Evolutionary conservation across 1,140 invertebrate genomes (phyloP).

Genomic region (Drosophila sechellia): DNA sequence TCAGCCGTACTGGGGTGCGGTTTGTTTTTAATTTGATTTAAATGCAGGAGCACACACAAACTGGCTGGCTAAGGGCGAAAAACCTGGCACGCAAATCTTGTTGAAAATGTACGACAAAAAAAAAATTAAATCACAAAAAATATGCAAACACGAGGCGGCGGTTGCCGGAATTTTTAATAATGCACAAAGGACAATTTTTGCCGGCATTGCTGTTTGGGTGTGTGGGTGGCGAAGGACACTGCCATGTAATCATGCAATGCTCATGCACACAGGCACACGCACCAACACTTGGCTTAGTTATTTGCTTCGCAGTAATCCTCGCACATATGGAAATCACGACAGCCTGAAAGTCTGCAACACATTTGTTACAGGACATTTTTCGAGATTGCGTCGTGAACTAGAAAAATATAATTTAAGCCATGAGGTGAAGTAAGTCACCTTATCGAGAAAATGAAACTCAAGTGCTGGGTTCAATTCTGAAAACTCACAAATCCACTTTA

Average conservation of each 20-base stretch:
- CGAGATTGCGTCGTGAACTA: conserved; percentile 22
- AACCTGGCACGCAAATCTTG: conserved; percentile 37
- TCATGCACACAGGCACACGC: conserved; percentile 31
- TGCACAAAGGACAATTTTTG: conserved; percentile 62
- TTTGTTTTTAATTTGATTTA: conserved; percentile 71
- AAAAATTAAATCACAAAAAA: conserved; percentile 63
- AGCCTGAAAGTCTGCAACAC: conserved; percentile 43
- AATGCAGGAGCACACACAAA: conserved; percentile 49
- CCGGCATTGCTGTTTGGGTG: conserved; percentile 3
- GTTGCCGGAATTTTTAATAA: conserved; percentile 66
- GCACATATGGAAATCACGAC: conserved; percentile 29
- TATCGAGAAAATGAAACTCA: conserved; percentile 21
- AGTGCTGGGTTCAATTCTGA: conserved; percentile 2
- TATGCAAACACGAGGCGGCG: conserved; percentile 41
- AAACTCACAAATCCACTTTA: not conserved
- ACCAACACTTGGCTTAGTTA: conserved; percentile 8
- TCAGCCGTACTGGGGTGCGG: conserved; percentile 19
- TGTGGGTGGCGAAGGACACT: conserved; percentile 1
- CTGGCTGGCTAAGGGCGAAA: not conserved
- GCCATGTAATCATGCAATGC: conserved; percentile 52
- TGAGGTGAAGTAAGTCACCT: not conserved
- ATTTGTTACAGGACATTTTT: conserved; percentile 34
- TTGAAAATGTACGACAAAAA: conserved; percentile 22
- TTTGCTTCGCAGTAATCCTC: conserved; percentile 6
- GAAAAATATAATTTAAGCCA: conserved; percentile 27